Percentiles rank a stretch among this genome's conserved stretches.
These are phyloP conservation scores for Furcula furcula DNA, from an alignment of 2,888 invertebrate species.

Conservation along the genomic window DNA sequence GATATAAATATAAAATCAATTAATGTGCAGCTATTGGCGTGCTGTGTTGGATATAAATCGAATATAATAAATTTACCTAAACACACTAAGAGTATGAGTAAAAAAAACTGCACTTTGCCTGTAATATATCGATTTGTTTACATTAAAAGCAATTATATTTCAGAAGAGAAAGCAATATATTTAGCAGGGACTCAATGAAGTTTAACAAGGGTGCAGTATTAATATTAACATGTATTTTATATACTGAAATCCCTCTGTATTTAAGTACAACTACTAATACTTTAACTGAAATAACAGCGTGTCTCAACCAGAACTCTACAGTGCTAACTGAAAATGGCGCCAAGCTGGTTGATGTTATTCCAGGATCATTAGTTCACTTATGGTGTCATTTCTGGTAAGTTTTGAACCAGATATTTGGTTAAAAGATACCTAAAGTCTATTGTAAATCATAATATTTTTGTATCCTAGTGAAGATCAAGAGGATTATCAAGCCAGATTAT, in stretches of 20 bases:
- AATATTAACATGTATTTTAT: background rate
- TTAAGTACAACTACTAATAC: background rate
- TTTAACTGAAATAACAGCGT: conserved; percentile 12
- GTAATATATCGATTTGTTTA: too few relatives aligned
- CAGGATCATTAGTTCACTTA: conserved; percentile 18
- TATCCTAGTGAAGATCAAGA: conserved; percentile 12
- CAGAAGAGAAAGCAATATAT: background rate
- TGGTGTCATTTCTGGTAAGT: conserved; percentile 26
- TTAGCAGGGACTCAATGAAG: too few relatives aligned
- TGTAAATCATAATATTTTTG: too few relatives aligned
- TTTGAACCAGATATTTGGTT: too few relatives aligned
- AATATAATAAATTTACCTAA: background rate
- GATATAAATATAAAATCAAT: background rate
- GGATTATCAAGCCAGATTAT: conserved; percentile 25
- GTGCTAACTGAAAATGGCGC: conserved; percentile 6
- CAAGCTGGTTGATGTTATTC: conserved; percentile 15
- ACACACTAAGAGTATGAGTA: background rate
- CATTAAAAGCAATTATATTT: background rate
- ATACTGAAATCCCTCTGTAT: too few relatives aligned
- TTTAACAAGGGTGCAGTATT: background rate
- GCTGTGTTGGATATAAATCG: background rate
- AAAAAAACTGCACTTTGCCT: too few relatives aligned
- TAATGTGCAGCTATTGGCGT: too few relatives aligned
- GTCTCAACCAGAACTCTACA: conserved; percentile 11
- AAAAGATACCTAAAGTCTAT: too few relatives aligned